Base-by-base conservation (phyloP, 2,888 invertebrate species). In the Lapara coniferarum region DNA sequence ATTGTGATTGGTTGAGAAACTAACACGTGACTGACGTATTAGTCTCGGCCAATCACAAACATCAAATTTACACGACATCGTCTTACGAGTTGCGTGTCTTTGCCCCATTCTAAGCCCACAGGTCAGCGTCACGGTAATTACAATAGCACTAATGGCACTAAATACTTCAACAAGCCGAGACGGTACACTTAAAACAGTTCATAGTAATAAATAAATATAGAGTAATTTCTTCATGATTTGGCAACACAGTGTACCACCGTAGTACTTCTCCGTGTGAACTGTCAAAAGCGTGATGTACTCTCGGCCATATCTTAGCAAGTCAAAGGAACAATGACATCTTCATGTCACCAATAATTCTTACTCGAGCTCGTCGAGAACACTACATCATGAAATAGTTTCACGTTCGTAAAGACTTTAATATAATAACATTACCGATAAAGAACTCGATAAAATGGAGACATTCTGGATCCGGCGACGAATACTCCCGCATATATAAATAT, bases 101-200 rank as follows among this genome's bases (percentile, higher is more conserved):
- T n/a, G n/a, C n/a, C n/a, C n/a, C n/a, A n/a, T n/a, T n/a, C n/a
- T n/a, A n/a, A n/a, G n/a, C n/a, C 77, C 77, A 73, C 77, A 77
- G 78, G 80, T 76, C 80, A 79, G 78, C 73, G 73, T 74, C 80
- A 77, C 69, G 68, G 69, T 76, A 75, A 78, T 70, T 75, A 73
- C 72, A 76, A 46, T 82, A 83, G 78, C 74, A 79, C 85, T 86
- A 87, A 89, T 89, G 89, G 89, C 89, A 89, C 89, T 82, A 84
- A 81, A 78, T 78, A 77, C 72, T 46, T 63, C 63, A 49, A 46
- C 13, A 49, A 19, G 46, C 46, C 59, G 63, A 19, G 63, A 19
- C 49, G 63, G 6, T 19, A 49, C 63, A 19, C 49, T 63, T 63
- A 46, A 7, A 30, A 68, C 58, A 51, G 49, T 56, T 51, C 37